Conservation (phyloP, 2,797 vertebrate genomes). For the Amazonetta brasiliensis region DNA sequence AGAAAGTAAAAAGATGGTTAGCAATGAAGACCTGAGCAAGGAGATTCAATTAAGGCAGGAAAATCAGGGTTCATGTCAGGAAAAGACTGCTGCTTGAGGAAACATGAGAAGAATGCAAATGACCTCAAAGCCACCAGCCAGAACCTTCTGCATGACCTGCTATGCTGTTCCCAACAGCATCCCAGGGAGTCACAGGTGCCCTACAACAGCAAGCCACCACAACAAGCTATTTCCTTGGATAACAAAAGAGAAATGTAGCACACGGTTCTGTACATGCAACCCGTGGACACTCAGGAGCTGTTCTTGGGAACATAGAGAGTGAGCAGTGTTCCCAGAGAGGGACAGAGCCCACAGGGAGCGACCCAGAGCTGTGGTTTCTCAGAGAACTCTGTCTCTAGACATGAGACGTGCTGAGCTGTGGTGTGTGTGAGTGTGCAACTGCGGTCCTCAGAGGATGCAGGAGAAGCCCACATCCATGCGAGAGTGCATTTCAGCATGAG, state of each 20-base stretch:
- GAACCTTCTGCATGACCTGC: background rate
- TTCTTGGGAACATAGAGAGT: background rate
- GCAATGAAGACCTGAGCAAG: background rate
- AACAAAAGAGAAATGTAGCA: background rate
- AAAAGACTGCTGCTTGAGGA: background rate
- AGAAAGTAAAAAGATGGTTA: background rate
- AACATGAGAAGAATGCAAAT: background rate
- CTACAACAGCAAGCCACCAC: background rate
- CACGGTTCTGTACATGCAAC: background rate
- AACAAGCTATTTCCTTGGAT: background rate
- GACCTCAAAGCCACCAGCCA: background rate
- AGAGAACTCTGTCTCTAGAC: background rate
- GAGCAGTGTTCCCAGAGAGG: background rate
- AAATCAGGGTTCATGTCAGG: background rate
- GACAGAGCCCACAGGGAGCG: background rate
- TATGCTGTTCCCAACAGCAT: background rate
- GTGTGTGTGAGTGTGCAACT: background rate
- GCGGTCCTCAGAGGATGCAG: background rate
- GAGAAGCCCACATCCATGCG: background rate
- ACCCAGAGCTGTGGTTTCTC: background rate
- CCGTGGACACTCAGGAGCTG: fast-evolving
- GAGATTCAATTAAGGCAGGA: background rate
- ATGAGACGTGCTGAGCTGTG: background rate
- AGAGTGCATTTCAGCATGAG: background rate
- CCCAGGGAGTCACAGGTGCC: fast-evolving